Conservation (phyloP, 2,113 vertebrate genomes). For the Triplophysa rosa region DNA sequence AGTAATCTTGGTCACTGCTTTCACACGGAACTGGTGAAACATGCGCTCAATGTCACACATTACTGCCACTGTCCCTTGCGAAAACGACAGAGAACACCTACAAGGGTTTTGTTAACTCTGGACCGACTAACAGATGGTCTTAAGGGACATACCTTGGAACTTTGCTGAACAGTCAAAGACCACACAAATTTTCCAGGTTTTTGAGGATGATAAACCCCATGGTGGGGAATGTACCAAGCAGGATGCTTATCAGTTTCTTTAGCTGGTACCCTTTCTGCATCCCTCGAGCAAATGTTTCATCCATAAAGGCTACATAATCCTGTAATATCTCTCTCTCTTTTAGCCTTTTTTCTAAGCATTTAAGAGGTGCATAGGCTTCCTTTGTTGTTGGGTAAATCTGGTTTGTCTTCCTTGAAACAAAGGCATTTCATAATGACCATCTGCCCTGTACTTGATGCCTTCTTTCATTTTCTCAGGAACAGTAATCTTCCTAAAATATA, state of each 20-base stretch:
- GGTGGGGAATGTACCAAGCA: constrained; percentile 39
- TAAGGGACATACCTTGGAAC: constrained; percentile 29
- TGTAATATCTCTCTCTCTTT: constrained; percentile 16
- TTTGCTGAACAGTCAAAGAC: constrained; percentile 25
- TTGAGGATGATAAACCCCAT: constrained; percentile 41
- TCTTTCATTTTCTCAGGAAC: background rate
- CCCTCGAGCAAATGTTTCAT: background rate
- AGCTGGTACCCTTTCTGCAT: constrained; percentile 4
- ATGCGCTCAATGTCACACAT: constrained; percentile 8
- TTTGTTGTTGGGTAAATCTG: constrained; percentile 8
- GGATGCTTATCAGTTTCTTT: background rate
- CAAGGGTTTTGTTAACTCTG: background rate
- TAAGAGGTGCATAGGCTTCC: background rate
- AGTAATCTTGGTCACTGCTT: too few species aligned
- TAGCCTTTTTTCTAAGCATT: constrained; percentile 14
- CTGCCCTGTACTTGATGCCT: background rate
- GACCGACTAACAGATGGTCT: constrained; percentile 18
- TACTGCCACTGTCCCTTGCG: background rate
- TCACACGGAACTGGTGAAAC: too few species aligned
- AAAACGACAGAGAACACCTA: background rate
- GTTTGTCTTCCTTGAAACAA: constrained; percentile 25
- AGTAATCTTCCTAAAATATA: too few species aligned
- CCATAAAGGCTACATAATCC: constrained; percentile 18
- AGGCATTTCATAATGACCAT: too few species aligned
- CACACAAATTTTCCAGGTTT: constrained; percentile 39